Evolutionary conservation across 2,888 invertebrate genomes (phyloP), one percentile per base, ranked within the genome.

Genomic region (Ephialtes manifestator): DNA sequence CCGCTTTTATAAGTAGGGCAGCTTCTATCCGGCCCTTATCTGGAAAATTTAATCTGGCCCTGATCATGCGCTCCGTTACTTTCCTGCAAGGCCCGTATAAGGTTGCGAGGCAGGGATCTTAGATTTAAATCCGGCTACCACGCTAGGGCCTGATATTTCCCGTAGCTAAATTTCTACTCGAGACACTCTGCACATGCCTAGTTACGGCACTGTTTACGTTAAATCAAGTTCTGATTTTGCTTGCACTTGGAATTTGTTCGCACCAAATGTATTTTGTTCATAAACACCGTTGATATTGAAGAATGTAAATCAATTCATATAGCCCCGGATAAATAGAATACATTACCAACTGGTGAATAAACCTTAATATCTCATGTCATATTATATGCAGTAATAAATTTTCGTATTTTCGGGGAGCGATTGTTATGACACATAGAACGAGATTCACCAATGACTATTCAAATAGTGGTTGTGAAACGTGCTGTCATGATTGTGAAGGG

Each of bases 391-490:
- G n/a, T 18, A 46, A 60, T 28, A 28, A 3, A 72, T 28, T 43
- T 43, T 43, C 53, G 7, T 78, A 31, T 7, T 55, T 18, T 39
- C 39, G 35, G 13, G 24, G 3, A 11, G 13, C 55, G 24, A 43
- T 65, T 15, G 48, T 53, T 24, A 20, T 20, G 11, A 18, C 11
- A 13, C 53, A 70, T 10, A 35, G 68, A 31, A 70, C 58, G 68
- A n/a, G 63, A 76, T 76, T 28, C 35, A 70, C 48, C 28, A 48
- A 48, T 75, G 74, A 35, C 46, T 28, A 63, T 75, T 48, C 74
- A 48, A 63, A 31, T 31, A 20, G 63, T 20, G 48, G 20, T 51
- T 43, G 51, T 74, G 78, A 55, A 83, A 75, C 60, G 63, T 75
- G 58, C 60, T 46, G 51, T 63, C 68, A 77, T 77, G 28, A 75